A percentile compares a stretch with the other conserved stretches of the same genome.
phyloP scores from a whole-genome alignment of 2,113 vertebrate species.

The Muntiacus muntjak region DNA sequence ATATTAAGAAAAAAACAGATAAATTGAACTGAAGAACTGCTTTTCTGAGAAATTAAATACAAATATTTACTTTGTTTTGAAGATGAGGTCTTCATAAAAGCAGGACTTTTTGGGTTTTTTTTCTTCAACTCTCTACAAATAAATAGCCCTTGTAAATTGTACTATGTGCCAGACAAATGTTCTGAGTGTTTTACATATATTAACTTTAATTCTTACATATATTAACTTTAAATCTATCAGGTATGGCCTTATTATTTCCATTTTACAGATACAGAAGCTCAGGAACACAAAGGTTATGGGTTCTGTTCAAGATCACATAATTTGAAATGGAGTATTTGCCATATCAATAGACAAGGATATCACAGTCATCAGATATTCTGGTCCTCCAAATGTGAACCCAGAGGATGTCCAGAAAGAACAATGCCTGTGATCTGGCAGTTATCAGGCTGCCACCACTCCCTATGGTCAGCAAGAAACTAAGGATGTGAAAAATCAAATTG shows the following conservation, averaged over 20 bases:
- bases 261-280: background rate
- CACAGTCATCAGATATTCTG: background rate
- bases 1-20: background rate
- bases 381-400: background rate
- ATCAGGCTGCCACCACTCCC: background rate
- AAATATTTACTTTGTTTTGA: background rate
- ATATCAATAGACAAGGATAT: background rate
- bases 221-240: background rate
- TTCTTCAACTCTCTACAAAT: background rate
- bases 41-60: background rate
- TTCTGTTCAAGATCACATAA: background rate
- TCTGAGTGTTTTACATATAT: background rate
- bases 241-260: background rate
- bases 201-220: background rate
- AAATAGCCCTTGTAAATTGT: background rate
- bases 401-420: background rate
- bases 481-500: background rate
- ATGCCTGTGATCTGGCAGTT: background rate
- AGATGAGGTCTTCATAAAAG: background rate
- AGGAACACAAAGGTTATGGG: background rate
- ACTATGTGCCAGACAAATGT: background rate
- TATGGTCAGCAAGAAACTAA: background rate
- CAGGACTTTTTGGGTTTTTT: background rate
- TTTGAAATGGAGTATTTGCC: background rate
- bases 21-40: background rate